Base-by-base conservation (phyloP, 2,113 vertebrate genomes). In the Phaetusa simplex region DNA sequence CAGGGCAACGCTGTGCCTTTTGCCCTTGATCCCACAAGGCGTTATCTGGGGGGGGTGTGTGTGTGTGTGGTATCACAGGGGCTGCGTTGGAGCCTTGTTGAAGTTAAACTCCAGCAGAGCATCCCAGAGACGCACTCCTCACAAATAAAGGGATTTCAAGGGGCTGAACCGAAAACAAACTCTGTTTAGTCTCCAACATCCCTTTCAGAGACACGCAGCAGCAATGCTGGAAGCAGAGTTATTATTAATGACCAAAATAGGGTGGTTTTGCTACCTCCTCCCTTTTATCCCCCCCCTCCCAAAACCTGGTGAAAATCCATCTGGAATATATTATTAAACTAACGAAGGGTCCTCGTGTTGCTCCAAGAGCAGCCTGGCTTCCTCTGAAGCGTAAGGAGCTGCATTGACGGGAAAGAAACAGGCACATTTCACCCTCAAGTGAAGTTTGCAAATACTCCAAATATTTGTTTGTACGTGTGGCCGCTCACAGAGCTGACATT, bases 351-450 rank as follows among this genome's bases (percentile, higher is more conserved):
- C 49, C 43, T 85, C 8, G 0, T 69, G 79, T 45, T 53, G 52
- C 90, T 85, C 78, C 6, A 2, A 16, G 67, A 59, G 82, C 47
- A 42, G 82, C 47, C 81, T 59, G n/a, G 15, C n/a, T 79, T 76
- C 86, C 79, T 92, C 88, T 94, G 82, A 69, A 86, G 90, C 20
- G 2, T 86, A 66, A 97, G 74, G 34, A 94, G 26, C 79, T 1
- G 1, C 88, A 36, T 0, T 83, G 88, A 88, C 52, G 50, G 45
- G 82, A 70, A 11, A 86, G 66, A 64, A 93, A 78, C 0, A 1
- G 82, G n/a, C 76, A 80, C 90, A 18, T 88, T 91, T 90, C 86
- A 27, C 80, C 92, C 86, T 79, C 64, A 21, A 88, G 83, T 83
- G 61, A 67, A 83, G 72, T 21, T 13, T 92, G 72, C 77, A 89